These are phyloP conservation scores for Ispidina picta DNA, from an alignment of 2,797 vertebrate species.

Conservation along the genomic window DNA sequence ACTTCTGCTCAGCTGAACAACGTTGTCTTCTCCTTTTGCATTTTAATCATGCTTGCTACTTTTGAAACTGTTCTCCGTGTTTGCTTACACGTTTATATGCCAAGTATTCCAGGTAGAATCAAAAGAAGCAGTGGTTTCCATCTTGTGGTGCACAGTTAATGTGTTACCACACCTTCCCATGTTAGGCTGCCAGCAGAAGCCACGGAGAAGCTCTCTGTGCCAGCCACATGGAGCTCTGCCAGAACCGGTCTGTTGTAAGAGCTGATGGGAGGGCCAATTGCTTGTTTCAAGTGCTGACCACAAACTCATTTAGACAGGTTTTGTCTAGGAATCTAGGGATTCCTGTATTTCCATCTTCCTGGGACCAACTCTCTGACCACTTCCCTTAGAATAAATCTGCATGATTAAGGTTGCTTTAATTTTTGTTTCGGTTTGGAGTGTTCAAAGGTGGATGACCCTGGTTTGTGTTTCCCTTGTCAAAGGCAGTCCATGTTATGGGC, in stretches of 20 bases:
- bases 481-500: neutral
- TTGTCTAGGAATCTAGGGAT: conserved; percentile 24
- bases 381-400: neutral
- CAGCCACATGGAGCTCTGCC: conserved; percentile 3
- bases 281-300: conserved; percentile 15
- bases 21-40: neutral
- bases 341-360: neutral
- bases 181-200: neutral
- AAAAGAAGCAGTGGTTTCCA: conserved; percentile 6
- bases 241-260: neutral
- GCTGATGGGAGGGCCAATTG: neutral
- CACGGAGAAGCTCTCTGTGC: neutral
- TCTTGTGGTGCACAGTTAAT: neutral
- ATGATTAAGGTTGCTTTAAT: neutral
- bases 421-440: neutral
- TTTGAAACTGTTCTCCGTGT: neutral
- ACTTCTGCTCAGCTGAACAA: neutral
- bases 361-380: neutral
- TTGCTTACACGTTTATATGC: neutral
- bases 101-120: neutral
- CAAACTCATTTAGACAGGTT: conserved; percentile 30
- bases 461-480: neutral
- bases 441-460: neutral
- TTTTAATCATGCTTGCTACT: neutral
- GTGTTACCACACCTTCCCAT: neutral